Conservation (phyloP, 2,113 vertebrate species). For the Furnarius figulus region DNA sequence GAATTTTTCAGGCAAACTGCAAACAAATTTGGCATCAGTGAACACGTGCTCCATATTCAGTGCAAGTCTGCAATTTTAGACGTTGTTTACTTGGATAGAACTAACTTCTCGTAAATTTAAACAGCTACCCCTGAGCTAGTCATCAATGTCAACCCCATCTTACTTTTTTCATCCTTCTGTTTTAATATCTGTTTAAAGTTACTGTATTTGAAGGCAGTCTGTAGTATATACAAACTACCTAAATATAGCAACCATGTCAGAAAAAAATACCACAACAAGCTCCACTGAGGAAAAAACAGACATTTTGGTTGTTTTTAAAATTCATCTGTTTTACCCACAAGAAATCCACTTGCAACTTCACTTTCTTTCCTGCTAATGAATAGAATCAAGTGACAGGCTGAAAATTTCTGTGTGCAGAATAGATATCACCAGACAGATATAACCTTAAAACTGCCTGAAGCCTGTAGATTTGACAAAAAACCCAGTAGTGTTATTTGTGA, state of each 20-base stretch:
- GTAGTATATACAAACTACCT: neutral
- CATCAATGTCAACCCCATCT: neutral
- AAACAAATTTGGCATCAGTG: neutral
- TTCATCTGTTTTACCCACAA: neutral
- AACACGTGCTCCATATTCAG: neutral
- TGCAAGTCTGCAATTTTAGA: neutral
- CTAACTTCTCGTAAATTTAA: neutral
- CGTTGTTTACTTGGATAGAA: neutral
- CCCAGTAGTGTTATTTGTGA: neutral
- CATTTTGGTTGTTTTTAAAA: neutral
- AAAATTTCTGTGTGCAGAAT: neutral
- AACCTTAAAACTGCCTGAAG: neutral
- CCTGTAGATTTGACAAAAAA: neutral
- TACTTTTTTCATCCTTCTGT: neutral
- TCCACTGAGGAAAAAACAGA: neutral
- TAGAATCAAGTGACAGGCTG: neutral
- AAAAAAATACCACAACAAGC: neutral
- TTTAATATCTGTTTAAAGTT: neutral
- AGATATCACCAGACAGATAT: neutral
- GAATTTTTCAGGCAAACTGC: neutral
- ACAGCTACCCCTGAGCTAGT: neutral
- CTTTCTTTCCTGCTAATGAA: neutral
- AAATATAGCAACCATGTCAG: neutral
- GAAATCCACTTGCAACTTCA: neutral
- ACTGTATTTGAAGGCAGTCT: neutral